Conservation (phyloP, 2,888 invertebrate species). For the Morpho deidamia region DNA sequence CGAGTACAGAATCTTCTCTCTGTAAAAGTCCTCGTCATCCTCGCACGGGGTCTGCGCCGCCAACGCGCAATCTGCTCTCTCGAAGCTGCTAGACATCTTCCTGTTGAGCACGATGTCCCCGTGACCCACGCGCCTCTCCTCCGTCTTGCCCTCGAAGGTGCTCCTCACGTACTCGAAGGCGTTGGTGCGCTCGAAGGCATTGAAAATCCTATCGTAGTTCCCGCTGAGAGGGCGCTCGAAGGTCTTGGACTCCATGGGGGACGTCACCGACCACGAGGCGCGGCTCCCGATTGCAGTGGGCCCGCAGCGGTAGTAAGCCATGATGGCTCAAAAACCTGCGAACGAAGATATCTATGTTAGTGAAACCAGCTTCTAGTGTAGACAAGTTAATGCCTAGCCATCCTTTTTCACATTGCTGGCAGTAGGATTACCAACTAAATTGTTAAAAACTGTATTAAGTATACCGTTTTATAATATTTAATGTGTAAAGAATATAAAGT, state of each 20-base stretch:
- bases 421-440: not conserved
- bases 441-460: not conserved
- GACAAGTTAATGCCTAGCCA: not conserved
- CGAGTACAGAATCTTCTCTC: slow-evolving; percentile 85
- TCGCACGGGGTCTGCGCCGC: slow-evolving; percentile 69
- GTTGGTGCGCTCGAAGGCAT: slow-evolving; percentile 70
- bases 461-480: too few relatives aligned
- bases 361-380: not conserved
- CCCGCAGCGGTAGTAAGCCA: slow-evolving; percentile 70
- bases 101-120: slow-evolving; percentile 66
- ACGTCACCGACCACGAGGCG: slow-evolving; percentile 78
- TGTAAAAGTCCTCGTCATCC: slow-evolving; percentile 83
- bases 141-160: slow-evolving; percentile 42
- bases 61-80: slow-evolving; percentile 71
- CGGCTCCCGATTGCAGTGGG: slow-evolving; percentile 68
- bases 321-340: slow-evolving; percentile 41
- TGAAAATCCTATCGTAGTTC: slow-evolving; percentile 71
- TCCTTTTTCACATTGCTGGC: too few relatives aligned
- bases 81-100: slow-evolving; percentile 66
- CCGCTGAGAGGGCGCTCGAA: slow-evolving; percentile 66
- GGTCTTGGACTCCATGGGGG: slow-evolving; percentile 47
- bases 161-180: slow-evolving; percentile 64
- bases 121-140: slow-evolving; percentile 54
- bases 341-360: slow-evolving; percentile 25
- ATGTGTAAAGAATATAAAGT: too few relatives aligned